A percentile compares a stretch with the other conserved stretches of the same genome.
Evolutionary conservation across 2,888 invertebrate genomes (phyloP).

Genomic region (Odontocolon sp.): DNA sequence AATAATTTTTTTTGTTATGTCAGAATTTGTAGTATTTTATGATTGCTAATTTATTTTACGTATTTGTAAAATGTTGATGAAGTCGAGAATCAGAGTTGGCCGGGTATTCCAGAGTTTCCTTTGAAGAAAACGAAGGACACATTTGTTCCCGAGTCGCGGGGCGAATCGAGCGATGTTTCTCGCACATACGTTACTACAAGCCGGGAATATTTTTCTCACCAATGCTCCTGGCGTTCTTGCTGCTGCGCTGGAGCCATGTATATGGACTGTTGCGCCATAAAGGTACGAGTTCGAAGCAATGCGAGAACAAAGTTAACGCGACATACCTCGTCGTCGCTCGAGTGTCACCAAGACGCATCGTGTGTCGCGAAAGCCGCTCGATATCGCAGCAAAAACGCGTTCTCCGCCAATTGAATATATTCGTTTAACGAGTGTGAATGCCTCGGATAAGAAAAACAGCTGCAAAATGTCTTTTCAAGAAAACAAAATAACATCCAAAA

Average conservation of each 20-base stretch:
- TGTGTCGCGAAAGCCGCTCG: constrained; percentile 64
- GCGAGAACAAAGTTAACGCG: constrained; percentile 62
- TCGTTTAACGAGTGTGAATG: constrained; percentile 69
- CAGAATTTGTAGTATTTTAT: not conserved
- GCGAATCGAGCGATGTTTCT: constrained; percentile 1
- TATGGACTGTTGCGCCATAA: constrained; percentile 54
- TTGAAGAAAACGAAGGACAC: constrained; percentile 10
- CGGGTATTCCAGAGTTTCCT: constrained; percentile 8
- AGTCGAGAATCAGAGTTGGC: not conserved
- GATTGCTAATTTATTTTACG: not conserved
- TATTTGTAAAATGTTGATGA: not conserved
- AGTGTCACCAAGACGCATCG: constrained; percentile 77
- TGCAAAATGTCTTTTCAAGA: no score
- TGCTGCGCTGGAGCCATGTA: constrained; percentile 22
- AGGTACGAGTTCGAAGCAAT: constrained; percentile 48
- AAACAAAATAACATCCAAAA: not conserved
- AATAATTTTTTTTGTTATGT: not conserved
- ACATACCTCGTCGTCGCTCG: constrained; percentile 60
- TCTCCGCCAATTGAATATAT: constrained; percentile 73
- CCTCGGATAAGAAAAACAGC: constrained; percentile 19
- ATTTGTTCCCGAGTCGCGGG: not conserved
- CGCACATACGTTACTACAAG: not conserved
- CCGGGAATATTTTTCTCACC: constrained; percentile 46
- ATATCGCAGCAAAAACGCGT: constrained; percentile 69
- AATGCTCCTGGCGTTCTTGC: constrained; percentile 22